Evolutionary conservation across 2,888 invertebrate genomes (phyloP).

Genomic region (Plagodis pulveraria): DNA sequence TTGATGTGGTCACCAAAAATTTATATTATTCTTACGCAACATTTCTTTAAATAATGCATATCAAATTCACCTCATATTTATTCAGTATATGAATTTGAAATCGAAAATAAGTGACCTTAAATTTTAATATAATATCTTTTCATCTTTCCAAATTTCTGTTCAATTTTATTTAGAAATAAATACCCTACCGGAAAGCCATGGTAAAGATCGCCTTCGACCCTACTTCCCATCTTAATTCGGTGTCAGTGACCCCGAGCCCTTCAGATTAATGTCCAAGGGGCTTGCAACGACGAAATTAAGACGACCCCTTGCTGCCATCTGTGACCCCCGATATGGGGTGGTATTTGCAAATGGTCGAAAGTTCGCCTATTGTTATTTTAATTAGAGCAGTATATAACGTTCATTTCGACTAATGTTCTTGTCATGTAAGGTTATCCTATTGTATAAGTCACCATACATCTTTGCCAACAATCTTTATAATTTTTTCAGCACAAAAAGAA

Average conservation of each 20-base stretch:
- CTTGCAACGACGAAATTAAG: constrained; percentile 80
- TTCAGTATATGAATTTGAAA: too few relatives aligned
- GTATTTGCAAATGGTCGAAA: constrained; percentile 52
- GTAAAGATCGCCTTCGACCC: constrained; percentile 60
- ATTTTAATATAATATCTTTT: not conserved
- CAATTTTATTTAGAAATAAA: not conserved
- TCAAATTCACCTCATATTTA: too few relatives aligned
- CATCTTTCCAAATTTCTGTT: not conserved
- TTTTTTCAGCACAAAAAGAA: too few relatives aligned
- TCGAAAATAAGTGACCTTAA: too few relatives aligned
- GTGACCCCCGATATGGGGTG: constrained; percentile 57
- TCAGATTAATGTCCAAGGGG: constrained; percentile 79
- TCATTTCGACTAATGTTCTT: constrained; percentile 2
- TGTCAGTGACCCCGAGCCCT: constrained; percentile 76
- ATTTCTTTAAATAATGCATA: too few relatives aligned
- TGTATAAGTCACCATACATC: too few relatives aligned
- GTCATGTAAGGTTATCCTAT: too few relatives aligned
- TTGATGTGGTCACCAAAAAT: too few relatives aligned
- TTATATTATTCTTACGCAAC: too few relatives aligned
- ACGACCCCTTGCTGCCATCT: constrained; percentile 72
- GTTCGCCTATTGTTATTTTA: constrained; percentile 50
- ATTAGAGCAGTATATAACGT: constrained; percentile 22
- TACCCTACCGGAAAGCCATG: constrained; percentile 23
- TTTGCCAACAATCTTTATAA: too few relatives aligned
- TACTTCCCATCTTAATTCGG: constrained; percentile 74